Evolutionary conservation across 2,888 invertebrate species (phyloP).

Genomic region (Drosophila heteroneura): DNA sequence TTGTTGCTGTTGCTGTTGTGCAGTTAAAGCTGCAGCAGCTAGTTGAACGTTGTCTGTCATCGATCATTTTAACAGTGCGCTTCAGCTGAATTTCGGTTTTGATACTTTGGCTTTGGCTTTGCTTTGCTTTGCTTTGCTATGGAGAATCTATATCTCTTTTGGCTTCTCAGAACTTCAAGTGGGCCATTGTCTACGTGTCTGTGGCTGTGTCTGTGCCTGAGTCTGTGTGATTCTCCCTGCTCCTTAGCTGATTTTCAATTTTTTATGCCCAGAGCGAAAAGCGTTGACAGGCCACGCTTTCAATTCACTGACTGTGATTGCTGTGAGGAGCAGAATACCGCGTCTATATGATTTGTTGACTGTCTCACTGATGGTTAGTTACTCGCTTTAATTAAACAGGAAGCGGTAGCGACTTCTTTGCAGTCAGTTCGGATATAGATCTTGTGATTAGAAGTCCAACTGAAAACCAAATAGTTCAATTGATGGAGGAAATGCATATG

Average conservation of each 20-base stretch:
- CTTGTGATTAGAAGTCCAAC: neutral
- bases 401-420: neutral
- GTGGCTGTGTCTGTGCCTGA: neutral
- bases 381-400: conserved; percentile 1
- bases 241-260: conserved; percentile 61
- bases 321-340: neutral
- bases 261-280: conserved; percentile 43
- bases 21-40: conserved; percentile 19
- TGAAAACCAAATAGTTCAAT: neutral
- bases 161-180: conserved; percentile 56
- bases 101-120: conserved; percentile 2
- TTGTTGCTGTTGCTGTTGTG: neutral
- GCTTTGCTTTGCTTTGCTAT: neutral
- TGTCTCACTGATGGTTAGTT: conserved; percentile 5
- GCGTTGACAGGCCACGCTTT: conserved; percentile 46
- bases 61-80: conserved; percentile 51
- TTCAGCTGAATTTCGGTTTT: conserved; percentile 49
- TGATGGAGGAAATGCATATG: too few species aligned
- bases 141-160: conserved; percentile 11
- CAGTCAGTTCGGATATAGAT: neutral
- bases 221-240: conserved; percentile 7
- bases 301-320: conserved; percentile 38
- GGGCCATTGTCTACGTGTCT: conserved; percentile 51
- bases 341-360: neutral
- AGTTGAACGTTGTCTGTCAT: conserved; percentile 36